Base-by-base conservation (phyloP, 2,113 vertebrate genomes). In the Bettongia penicillata region DNA sequence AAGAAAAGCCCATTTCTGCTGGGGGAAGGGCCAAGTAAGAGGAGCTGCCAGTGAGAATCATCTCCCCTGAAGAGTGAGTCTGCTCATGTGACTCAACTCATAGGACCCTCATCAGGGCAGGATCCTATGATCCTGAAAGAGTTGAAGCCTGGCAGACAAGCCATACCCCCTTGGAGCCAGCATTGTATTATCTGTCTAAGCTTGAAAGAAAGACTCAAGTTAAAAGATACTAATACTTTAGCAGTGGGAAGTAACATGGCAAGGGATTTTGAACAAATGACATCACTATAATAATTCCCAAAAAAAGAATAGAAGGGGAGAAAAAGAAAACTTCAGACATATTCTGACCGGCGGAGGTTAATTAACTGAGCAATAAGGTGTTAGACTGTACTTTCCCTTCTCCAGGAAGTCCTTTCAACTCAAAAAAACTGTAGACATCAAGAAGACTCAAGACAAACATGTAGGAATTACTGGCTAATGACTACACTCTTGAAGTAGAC, bases 401-500 rank as follows among this genome's bases (percentile, higher is more conserved):
- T 96, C 52, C n/a, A 51, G 91, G 95, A 96, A 97, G 92, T 94
- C 95, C 91, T 96, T 95, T 96, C 98, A 96, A 95, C 91, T 95
- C 93, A 52, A 68, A 5, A 51, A 95, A 95, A 93, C 51, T 90
- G 52, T 91, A n/a, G 90, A 43, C 96, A 95, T 91, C 90, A 95
- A 96, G n/a, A n/a, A 94, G 43, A 94, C 93, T 94, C 97, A 53
- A 95, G 94, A 95, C 84, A 92, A 95, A 93, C 96, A 96, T 97
- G 93, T 61, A 93, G 95, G 90, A 96, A 92, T 51, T 26, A 91
- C 68, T 43, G 91, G 90, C 95, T 97, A 97, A 96, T 94, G 97
- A 97, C 97, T 97, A 97, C 90, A n/a, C 25, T 97, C 92, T 90
- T 96, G 96, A 98, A 98, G 97, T 96, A 97, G 96, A 98, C 97